These are phyloP conservation scores for Chironomus tentans DNA, from an alignment of 2,888 invertebrate species.

Conservation along the genomic window DNA sequence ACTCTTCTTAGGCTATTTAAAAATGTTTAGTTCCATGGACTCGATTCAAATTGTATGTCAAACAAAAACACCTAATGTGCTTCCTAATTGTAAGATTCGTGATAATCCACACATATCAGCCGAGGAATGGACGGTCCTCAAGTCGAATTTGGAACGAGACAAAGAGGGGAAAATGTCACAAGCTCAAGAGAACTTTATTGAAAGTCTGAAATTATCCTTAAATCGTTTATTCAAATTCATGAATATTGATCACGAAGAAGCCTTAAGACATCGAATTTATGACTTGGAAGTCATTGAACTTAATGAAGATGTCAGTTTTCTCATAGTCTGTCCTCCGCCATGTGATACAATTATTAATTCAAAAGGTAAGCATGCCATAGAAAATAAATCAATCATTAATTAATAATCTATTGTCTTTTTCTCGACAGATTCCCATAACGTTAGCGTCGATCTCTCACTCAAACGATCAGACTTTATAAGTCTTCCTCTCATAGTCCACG, in stretches of 20 bases:
- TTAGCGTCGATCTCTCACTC: conserved; percentile 57
- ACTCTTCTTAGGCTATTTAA: conserved; percentile 90
- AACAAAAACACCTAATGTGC: conserved; percentile 83
- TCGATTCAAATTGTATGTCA: conserved; percentile 89
- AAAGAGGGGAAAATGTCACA: conserved; percentile 51
- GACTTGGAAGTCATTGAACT: conserved; percentile 91
- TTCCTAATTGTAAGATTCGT: conserved; percentile 86
- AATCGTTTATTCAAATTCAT: conserved; percentile 69
- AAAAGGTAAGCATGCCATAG: conserved; percentile 47
- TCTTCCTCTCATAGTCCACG: conserved; percentile 85
- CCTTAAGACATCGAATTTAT: conserved; percentile 70
- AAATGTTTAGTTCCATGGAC: conserved; percentile 93
- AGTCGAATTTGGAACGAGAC: conserved; percentile 42
- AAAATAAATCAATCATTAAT: too few relatives aligned
- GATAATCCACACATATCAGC: conserved; percentile 94
- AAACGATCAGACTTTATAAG: conserved; percentile 79
- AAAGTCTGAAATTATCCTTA: conserved; percentile 63
- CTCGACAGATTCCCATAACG: conserved; percentile 36
- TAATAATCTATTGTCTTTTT: background rate
- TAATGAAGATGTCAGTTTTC: conserved; percentile 79
- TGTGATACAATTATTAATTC: conserved; percentile 78
- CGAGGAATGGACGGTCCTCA: conserved; percentile 92
- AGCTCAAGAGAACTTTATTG: conserved; percentile 71
- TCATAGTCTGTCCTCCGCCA: conserved; percentile 88
- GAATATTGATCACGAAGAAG: conserved; percentile 64